phyloP scores from a whole-genome alignment of 2,888 invertebrate species.

The Lordiphosa fenestrarum region DNA sequence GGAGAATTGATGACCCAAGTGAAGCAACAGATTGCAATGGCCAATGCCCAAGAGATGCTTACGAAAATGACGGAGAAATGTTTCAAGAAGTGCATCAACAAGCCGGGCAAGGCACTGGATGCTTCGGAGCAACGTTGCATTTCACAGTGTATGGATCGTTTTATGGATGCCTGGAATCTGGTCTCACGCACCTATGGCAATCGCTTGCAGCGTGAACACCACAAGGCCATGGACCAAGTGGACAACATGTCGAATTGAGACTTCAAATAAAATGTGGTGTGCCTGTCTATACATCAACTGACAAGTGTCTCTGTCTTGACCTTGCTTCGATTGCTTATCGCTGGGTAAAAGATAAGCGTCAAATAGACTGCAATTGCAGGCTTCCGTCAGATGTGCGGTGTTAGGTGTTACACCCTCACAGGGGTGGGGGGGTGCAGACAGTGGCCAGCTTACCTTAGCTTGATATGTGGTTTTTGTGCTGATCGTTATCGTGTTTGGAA shows the following conservation, averaged over 20 bases:
- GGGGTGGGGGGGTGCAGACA: too few relatives aligned
- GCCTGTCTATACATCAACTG: neutral
- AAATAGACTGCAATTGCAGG: slow-evolving; percentile 14
- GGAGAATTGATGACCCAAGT: slow-evolving; percentile 95
- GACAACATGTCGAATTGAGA: slow-evolving; percentile 23
- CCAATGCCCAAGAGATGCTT: slow-evolving; percentile 93
- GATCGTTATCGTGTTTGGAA: slow-evolving; percentile 80
- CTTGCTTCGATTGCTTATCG: slow-evolving; percentile 6
- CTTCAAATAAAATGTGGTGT: neutral
- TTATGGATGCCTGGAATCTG: slow-evolving; percentile 97
- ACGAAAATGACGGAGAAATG: slow-evolving; percentile 98
- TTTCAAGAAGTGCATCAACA: slow-evolving; percentile 95
- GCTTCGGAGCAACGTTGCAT: slow-evolving; percentile 93
- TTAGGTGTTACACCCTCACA: too few relatives aligned
- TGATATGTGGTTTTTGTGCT: slow-evolving; percentile 57
- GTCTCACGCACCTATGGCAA: slow-evolving; percentile 93
- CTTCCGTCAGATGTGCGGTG: too few relatives aligned
- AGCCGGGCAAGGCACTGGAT: slow-evolving; percentile 93
- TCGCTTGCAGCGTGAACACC: slow-evolving; percentile 89
- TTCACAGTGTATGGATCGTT: slow-evolving; percentile 98
- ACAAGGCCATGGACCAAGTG: slow-evolving; percentile 19
- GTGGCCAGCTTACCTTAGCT: slow-evolving; percentile 25
- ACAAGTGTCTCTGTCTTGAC: neutral
- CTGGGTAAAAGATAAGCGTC: slow-evolving; percentile 11
- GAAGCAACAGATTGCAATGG: slow-evolving; percentile 95